Base-by-base conservation (phyloP, 2,113 vertebrate genomes). In the Peromyscus polionotus region DNA sequence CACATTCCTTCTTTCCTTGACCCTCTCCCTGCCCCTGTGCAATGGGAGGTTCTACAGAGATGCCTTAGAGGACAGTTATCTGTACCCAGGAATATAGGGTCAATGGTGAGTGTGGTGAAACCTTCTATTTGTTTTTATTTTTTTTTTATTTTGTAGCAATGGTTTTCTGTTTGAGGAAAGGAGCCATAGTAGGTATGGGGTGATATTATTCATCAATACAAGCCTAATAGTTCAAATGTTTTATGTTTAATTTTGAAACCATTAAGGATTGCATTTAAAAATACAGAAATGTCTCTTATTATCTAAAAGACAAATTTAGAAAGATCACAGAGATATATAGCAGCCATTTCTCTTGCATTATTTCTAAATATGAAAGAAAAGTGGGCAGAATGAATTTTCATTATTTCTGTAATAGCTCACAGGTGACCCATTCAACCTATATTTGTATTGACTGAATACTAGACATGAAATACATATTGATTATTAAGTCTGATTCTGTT, bases 341-440 rank as follows among this genome's bases (percentile, higher is more conserved):
- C 54, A 12, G 5, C 76, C 59, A 96, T 91, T 94, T 51, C 84
- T 96, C 31, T 10, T 93, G 67, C 48, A 88, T 86, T 90, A 42
- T 26, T 26, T 96, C 28, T 85, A 14, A 86, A 85, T 89, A 86
- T 14, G 91, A 85, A 97, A 68, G 42, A 81, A 90, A 94, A 77
- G 33, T 63, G 22, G 80, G 42, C 87, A 42, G 36, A 2, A 28
- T 10, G 72, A 91, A 28, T 83, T 93, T 81, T 75, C 26, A 93
- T 81, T 70, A 77, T 33, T 76, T 92, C 87, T 83, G 11, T 72
- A 93, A 85, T 63, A 88, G 80, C 51, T 61, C 39, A 90, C 8
- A 68, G 3, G 13, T 88, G 45, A 10, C 4, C 19, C 19, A 89
- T 72, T 0, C 59, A 80, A 81, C 22, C 24, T 95, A n/a, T 68